Percentiles rank a stretch among this genome's conserved stretches.
Evolutionary conservation across 2,888 invertebrate genomes (phyloP).

Genomic region (Xylocampa areola): DNA sequence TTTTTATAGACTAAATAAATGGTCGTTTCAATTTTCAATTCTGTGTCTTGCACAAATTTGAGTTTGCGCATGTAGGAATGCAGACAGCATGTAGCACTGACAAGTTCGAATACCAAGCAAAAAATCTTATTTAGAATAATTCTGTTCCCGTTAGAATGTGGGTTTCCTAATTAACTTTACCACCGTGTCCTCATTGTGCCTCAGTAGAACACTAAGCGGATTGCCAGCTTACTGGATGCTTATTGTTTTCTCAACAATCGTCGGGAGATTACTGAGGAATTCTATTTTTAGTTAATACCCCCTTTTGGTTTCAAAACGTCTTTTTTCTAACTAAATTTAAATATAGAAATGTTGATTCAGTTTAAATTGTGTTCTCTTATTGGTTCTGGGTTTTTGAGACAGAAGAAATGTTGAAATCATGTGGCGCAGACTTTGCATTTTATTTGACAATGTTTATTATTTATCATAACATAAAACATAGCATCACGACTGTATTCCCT

Average conservation of each 20-base stretch:
- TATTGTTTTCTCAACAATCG: constrained; percentile 69
- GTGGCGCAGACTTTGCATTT: no score
- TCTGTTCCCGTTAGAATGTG: no score
- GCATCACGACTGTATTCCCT: no score
- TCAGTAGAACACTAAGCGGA: constrained; percentile 60
- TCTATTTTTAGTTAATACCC: constrained; percentile 61
- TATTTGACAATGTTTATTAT: no score
- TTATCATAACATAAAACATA: no score
- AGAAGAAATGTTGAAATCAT: not conserved
- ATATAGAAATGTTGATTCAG: constrained; percentile 4
- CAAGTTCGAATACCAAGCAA: no score
- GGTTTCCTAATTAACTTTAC: constrained; percentile 2
- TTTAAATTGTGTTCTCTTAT: constrained; percentile 17
- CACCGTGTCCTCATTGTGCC: constrained; percentile 38
- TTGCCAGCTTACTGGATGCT: constrained; percentile 63
- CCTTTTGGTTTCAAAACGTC: constrained; percentile 2
- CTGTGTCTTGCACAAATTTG: no score
- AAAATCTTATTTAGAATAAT: no score
- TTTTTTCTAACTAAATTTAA: constrained; percentile 27
- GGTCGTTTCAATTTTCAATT: no score
- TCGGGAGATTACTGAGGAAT: constrained; percentile 60
- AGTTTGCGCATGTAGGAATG: no score
- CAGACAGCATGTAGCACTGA: no score
- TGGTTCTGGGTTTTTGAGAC: constrained; percentile 8
- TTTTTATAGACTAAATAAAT: no score